phyloP scores from a whole-genome alignment of 2,797 vertebrate genomes.

The Megalops cyprinoides region DNA sequence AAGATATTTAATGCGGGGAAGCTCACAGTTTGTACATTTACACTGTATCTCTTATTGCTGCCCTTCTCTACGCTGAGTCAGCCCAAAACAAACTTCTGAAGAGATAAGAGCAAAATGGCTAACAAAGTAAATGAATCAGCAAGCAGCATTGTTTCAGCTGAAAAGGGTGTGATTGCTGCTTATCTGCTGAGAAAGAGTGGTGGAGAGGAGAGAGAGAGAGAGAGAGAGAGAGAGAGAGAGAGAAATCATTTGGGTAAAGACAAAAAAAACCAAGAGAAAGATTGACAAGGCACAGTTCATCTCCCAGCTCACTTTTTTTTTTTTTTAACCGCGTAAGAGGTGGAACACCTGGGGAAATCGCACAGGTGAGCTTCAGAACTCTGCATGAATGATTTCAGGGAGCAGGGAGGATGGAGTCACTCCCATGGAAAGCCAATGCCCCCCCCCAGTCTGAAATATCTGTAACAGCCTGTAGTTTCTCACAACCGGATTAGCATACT shows the following conservation, averaged over 20 bases:
- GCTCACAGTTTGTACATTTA: not conserved
- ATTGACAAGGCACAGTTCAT: not conserved
- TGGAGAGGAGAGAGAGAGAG: conserved; percentile 20
- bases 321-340: not conserved
- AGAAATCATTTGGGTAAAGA: conserved; percentile 29
- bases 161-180: not conserved
- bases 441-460: not conserved
- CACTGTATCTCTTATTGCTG: conserved; percentile 31
- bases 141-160: conserved; percentile 33
- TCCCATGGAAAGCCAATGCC: not conserved
- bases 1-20: conserved; percentile 44
- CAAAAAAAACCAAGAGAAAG: conserved; percentile 35
- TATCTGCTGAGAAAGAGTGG: not conserved
- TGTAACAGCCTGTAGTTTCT: not conserved
- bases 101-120: conserved; percentile 48
- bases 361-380: not conserved
- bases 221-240: conserved; percentile 31
- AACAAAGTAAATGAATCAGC: conserved; percentile 31
- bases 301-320: conserved; percentile 1
- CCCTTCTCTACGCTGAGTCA: conserved; percentile 50
- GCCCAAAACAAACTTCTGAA: conserved; percentile 45
- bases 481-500: conserved; percentile 61
- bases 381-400: not conserved
- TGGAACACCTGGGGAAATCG: not conserved
- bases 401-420: not conserved